Conservation (phyloP, 30 jellyfish, hydroid and myxozoan species). For the Aurelia coerulea region DNA sequence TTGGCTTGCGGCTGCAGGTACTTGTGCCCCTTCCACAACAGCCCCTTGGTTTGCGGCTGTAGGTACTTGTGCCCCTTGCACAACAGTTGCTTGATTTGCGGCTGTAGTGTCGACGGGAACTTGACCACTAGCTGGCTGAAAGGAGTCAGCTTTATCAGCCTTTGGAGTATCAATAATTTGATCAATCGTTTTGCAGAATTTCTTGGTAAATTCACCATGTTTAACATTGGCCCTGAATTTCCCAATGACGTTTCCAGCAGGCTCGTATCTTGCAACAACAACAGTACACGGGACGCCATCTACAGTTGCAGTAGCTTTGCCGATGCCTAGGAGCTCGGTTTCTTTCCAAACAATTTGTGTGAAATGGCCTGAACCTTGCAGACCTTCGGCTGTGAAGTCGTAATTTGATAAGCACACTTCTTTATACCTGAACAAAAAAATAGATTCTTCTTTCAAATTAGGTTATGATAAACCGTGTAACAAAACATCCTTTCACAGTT, state of each 20-base stretch:
- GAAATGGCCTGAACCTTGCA: conserved; percentile 62
- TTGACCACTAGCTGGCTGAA: not conserved
- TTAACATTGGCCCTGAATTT: conserved; percentile 63
- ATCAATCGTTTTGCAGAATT: conserved; percentile 58
- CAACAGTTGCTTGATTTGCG: too few species aligned
- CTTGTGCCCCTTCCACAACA: too few species aligned
- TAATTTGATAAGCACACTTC: conserved; percentile 65
- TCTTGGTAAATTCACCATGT: conserved; percentile 67
- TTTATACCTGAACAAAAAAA: conserved; percentile 45
- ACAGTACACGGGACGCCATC: conserved; percentile 69
- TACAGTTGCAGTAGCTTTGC: conserved; percentile 54
- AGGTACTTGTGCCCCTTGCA: too few species aligned
- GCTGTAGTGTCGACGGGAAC: too few species aligned
- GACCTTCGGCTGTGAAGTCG: conserved; percentile 64
- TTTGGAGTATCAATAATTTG: conserved; percentile 35
- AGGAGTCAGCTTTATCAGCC: conserved; percentile 1
- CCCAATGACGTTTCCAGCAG: conserved; percentile 83
- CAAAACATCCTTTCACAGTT: too few species aligned
- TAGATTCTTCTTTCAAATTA: not conserved
- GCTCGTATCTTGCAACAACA: conserved; percentile 81
- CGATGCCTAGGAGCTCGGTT: conserved; percentile 73
- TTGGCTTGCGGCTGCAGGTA: too few species aligned
- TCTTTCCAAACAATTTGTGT: conserved; percentile 84
- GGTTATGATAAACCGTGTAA: too few species aligned
- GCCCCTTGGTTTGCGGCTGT: too few species aligned